These are phyloP conservation scores for Nematolebias whitei DNA, from an alignment of 2,113 vertebrate genomes.

Conservation along the genomic window DNA sequence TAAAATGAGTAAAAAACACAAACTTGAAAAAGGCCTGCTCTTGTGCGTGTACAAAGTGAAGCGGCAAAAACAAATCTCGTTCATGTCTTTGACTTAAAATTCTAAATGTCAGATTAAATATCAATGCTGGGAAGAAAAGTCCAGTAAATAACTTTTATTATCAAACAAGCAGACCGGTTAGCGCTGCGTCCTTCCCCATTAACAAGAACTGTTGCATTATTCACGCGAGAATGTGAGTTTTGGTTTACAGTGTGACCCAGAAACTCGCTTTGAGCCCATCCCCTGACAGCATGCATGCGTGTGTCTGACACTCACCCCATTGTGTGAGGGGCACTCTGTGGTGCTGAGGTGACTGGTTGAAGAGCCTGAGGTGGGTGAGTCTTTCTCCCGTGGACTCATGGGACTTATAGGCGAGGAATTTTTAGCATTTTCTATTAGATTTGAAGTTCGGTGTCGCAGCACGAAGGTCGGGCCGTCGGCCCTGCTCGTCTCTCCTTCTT, in stretches of 20 bases:
- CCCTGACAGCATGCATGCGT: conserved; percentile 8
- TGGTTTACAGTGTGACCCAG: conserved; percentile 33
- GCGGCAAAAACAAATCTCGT: too few species aligned
- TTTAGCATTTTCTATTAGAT: conserved; percentile 33
- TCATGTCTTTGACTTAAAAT: too few species aligned
- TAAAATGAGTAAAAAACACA: too few species aligned
- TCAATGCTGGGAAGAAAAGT: background rate
- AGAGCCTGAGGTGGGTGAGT: conserved; percentile 56
- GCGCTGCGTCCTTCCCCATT: conserved; percentile 8
- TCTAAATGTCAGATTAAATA: background rate
- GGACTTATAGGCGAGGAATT: conserved; percentile 43
- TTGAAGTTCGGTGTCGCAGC: conserved; percentile 73
- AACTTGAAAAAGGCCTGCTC: too few species aligned
- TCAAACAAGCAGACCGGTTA: background rate
- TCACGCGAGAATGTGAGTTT: conserved; percentile 28
- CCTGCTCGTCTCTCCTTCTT: conserved; percentile 72
- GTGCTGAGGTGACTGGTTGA: conserved; percentile 59
- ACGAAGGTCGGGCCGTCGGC: conserved; percentile 73
- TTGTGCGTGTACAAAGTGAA: too few species aligned
- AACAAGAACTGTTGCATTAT: conserved; percentile 42
- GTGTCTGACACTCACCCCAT: conserved; percentile 63
- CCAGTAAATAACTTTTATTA: background rate
- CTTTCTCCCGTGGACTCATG: conserved; percentile 60
- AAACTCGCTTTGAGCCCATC: conserved; percentile 36
- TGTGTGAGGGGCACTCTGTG: conserved; percentile 54